phyloP scores from a whole-genome alignment of 2,113 vertebrate genomes.

The Nothoprocta pentlandii region DNA sequence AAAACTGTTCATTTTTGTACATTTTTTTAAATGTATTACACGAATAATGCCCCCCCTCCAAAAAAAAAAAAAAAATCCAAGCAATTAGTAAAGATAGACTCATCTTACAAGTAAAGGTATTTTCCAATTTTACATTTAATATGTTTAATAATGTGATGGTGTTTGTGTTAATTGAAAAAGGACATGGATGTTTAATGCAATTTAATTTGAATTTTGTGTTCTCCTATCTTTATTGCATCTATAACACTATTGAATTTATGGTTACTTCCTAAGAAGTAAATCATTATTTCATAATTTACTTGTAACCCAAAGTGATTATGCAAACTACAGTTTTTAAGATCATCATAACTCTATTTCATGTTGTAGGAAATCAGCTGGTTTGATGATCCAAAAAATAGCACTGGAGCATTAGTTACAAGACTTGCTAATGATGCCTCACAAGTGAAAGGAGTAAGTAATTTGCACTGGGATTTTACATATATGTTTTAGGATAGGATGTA shows the following conservation, averaged over 20 bases:
- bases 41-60: too few species aligned
- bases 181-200: neutral
- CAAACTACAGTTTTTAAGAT: neutral
- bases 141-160: neutral
- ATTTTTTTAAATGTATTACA: neutral
- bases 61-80: neutral
- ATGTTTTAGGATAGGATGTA: neutral
- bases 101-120: neutral
- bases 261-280: neutral
- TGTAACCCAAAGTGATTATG: neutral
- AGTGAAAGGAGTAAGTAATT: conserved; percentile 87
- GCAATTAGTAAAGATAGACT: neutral
- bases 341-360: neutral
- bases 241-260: neutral
- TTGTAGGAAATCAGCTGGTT: conserved; percentile 90
- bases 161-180: neutral
- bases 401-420: conserved; percentile 88
- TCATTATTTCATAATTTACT: accelerated
- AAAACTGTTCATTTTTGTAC: neutral
- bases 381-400: conserved; percentile 88
- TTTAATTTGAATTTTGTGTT: neutral
- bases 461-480: neutral
- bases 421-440: conserved; percentile 88
- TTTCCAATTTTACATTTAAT: neutral
- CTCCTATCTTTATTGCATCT: neutral